Conservation (phyloP, 2,113 vertebrate genomes). For the Oryzias woworae region DNA sequence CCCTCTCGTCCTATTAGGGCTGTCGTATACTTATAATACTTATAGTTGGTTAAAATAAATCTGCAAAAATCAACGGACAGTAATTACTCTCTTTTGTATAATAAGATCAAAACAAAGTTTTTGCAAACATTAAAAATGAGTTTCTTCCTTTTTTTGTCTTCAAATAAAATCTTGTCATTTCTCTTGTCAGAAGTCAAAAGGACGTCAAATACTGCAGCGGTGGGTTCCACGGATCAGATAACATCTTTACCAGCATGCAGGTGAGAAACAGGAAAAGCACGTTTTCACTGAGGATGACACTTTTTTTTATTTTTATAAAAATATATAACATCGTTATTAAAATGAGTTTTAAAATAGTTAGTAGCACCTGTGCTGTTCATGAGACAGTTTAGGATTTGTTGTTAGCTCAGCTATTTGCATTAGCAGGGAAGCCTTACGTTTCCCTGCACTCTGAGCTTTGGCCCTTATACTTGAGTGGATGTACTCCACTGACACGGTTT, state of each 20-base stretch:
- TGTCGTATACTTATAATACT: no score
- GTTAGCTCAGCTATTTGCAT: background rate
- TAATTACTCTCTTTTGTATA: no score
- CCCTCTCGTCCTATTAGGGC: no score
- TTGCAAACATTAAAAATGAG: no score
- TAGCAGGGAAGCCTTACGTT: conserved; percentile 1
- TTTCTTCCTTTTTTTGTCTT: background rate
- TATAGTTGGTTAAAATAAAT: no score
- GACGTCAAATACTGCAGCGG: conserved; percentile 77
- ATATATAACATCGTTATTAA: no score
- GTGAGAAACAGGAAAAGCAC: conserved; percentile 68
- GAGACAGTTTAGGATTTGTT: no score
- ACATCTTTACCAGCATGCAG: conserved; percentile 92
- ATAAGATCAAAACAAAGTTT: no score
- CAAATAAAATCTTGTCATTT: background rate
- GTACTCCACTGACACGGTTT: conserved; percentile 7
- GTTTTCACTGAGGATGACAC: background rate
- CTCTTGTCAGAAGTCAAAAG: conserved; percentile 42
- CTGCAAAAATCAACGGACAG: no score
- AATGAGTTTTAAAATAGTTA: no score
- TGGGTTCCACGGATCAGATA: conserved; percentile 93
- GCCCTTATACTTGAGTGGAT: conserved; percentile 4
- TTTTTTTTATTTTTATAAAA: no score
- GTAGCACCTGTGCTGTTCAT: no score
- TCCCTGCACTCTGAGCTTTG: background rate